Conservation (phyloP, 2,113 vertebrate species). For the Petroica traversi region DNA sequence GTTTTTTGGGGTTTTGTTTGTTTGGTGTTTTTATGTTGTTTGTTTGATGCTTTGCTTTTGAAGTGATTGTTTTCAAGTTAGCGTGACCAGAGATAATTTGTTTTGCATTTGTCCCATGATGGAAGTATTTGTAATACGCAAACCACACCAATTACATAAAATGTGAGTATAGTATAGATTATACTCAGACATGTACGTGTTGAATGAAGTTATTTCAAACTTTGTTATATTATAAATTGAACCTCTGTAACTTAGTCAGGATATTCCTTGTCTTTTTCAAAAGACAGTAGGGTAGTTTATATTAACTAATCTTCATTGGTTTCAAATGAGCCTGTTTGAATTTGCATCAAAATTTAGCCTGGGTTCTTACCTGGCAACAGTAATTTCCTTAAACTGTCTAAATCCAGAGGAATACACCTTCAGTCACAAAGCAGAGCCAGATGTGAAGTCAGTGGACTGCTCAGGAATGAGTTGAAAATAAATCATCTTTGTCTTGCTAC, state of each 20-base stretch:
- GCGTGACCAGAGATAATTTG: not conserved
- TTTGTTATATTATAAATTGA: not conserved
- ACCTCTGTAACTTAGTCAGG: not conserved
- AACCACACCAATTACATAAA: not conserved
- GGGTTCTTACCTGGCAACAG: not conserved
- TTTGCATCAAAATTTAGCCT: not conserved
- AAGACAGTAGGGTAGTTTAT: not conserved
- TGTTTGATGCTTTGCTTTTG: not conserved
- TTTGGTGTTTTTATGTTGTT: not conserved
- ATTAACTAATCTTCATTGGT: not conserved
- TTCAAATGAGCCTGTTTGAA: not conserved
- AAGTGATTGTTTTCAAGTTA: not conserved
- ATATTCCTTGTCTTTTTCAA: not conserved
- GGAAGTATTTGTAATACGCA: not conserved
- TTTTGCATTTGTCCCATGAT: not conserved
- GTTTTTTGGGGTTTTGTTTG: not conserved
- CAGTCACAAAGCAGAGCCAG: not conserved
- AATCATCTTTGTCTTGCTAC: not conserved
- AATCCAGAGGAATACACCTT: not conserved
- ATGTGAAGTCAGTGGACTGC: not conserved
- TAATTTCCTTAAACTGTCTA: not conserved
- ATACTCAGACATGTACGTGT: not conserved
- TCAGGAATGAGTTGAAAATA: not conserved
- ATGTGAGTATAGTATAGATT: not conserved
- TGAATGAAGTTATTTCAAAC: not conserved